These are phyloP conservation scores for Siniperca scherzeri DNA, from an alignment of 2,797 vertebrate genomes.

Conservation along the genomic window DNA sequence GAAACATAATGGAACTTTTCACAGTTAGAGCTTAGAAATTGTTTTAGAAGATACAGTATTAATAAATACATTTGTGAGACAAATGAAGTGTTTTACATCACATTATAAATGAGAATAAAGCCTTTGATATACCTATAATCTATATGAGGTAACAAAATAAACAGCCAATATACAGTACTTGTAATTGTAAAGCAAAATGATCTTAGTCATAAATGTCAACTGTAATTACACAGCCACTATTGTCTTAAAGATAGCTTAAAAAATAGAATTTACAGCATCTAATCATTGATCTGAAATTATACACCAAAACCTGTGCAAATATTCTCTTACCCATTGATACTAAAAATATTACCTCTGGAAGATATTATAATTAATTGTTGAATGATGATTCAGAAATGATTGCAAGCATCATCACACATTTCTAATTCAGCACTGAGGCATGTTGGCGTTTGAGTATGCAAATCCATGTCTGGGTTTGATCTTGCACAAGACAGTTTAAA, in stretches of 20 bases:
- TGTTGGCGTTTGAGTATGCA: slow-evolving; percentile 42
- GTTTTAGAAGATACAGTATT: background rate
- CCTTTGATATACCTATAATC: background rate
- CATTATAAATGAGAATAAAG: background rate
- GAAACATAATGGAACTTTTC: slow-evolving; percentile 5
- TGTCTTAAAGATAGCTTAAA: background rate
- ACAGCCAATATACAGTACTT: background rate
- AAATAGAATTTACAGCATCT: background rate
- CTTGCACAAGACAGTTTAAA: slow-evolving; percentile 47
- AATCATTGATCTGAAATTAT: background rate
- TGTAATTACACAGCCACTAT: background rate
- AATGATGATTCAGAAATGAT: slow-evolving; percentile 16
- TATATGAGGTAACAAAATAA: background rate
- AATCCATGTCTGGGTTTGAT: slow-evolving; percentile 63
- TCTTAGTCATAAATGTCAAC: background rate
- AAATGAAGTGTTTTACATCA: background rate
- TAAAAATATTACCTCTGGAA: background rate
- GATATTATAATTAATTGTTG: slow-evolving; percentile 10
- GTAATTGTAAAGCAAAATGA: background rate
- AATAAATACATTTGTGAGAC: background rate
- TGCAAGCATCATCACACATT: slow-evolving; percentile 21
- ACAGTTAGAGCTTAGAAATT: background rate
- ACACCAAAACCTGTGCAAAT: background rate
- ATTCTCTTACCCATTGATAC: background rate
- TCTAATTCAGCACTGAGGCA: slow-evolving; percentile 8